Base-by-base conservation (phyloP, 1,140 invertebrate species). In the Spodoptera frugiperda region DNA sequence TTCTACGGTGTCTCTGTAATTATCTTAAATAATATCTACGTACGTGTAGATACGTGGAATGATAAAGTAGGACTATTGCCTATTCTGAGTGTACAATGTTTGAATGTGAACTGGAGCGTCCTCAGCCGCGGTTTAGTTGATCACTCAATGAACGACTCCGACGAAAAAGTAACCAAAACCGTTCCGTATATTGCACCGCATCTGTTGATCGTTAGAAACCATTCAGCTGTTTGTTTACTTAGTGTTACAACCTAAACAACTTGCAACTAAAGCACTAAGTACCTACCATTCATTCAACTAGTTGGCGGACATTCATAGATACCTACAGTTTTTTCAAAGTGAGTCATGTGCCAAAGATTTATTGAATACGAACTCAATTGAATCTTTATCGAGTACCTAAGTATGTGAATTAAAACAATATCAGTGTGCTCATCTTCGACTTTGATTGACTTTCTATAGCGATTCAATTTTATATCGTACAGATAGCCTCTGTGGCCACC, bases 391-490 rank as follows among this genome's bases (percentile, higher is more conserved):
- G 33, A 39, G 33, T 39, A 6, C 33, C 33, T 39, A 39, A 39
- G 33, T 39, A 54, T 80, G 79, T 82, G 80, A 80, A 85, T 82
- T 81, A 84, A 84, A 78, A 84, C 70, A 73, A 86, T 86, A 89
- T 87, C 84, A 70, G 57, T 77, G 57, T 78, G 79, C 83, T 83
- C 79, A 92, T 90, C 88, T 87, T 21, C 49, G 57, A 80, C 79
- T 49, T 82, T 90, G 89, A 91, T 91, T 92, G 84, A 88, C 91
- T 93, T 93, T 92, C 91, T 91, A 92, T 78, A 80, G 83, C 80
- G 82, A 78, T 85, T 86, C 88, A 87, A 92, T 92, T 91, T 86
- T 84, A 79, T 78, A 88, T 86, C 82, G 82, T 86, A 84, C 88
- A 80, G 87, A 91, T 91, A 91, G 83, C 79, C 83, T 75, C 78